Conservation (phyloP, 2,113 vertebrate species). For the Macquaria australasica region DNA sequence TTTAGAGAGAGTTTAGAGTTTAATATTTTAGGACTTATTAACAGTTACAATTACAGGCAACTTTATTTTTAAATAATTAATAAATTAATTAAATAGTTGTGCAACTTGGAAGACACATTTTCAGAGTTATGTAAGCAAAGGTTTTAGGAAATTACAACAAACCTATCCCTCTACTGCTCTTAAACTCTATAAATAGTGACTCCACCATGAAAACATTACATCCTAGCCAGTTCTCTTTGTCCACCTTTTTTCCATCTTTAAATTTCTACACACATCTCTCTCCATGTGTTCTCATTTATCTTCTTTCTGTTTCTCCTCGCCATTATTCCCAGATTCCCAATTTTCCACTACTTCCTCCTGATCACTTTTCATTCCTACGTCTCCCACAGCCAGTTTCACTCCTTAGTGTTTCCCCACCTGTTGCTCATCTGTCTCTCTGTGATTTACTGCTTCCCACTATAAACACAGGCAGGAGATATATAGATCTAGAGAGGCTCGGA, state of each 20-base stretch:
- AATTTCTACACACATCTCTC: background rate
- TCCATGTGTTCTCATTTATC: constrained; percentile 67
- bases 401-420: constrained; percentile 73
- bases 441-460: constrained; percentile 58
- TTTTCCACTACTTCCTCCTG: constrained; percentile 60
- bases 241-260: background rate
- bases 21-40: no score
- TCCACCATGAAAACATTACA: background rate
- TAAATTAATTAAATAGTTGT: no score
- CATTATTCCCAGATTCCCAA: constrained; percentile 44
- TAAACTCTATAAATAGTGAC: background rate
- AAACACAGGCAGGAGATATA: constrained; percentile 36
- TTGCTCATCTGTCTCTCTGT: constrained; percentile 68
- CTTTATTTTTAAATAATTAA: background rate
- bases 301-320: constrained; percentile 49
- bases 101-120: background rate
- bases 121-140: background rate
- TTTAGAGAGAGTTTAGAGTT: no score
- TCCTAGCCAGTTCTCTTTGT: background rate
- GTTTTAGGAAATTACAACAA: background rate
- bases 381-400: constrained; percentile 4
- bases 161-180: no score
- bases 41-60: background rate
- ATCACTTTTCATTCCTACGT: constrained; percentile 55
- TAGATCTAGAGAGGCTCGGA: constrained; percentile 32